Conservation (phyloP, 2,113 vertebrate species). For the Speoplatyrhinus poulsoni region DNA sequence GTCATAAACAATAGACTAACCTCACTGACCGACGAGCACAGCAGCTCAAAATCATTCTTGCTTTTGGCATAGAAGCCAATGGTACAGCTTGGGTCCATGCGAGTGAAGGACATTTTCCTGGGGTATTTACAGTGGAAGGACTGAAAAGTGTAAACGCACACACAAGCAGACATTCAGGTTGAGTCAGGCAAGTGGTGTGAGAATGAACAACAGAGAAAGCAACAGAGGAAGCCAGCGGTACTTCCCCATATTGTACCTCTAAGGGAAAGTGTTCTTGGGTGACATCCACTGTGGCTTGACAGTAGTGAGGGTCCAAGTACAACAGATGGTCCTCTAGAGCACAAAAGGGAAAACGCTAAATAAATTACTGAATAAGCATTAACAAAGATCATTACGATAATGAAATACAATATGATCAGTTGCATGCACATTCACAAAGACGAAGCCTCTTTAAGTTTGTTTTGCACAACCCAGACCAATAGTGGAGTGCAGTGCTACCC, state of each 20-base stretch:
- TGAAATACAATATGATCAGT: background rate
- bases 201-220: conserved; percentile 5
- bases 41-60: conserved; percentile 77
- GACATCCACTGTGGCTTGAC: conserved; percentile 83
- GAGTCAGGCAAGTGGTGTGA: background rate
- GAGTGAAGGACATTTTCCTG: conserved; percentile 83
- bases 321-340: conserved; percentile 83
- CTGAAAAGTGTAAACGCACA: conserved; percentile 53
- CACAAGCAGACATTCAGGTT: background rate
- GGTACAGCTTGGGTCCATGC: conserved; percentile 92
- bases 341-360: conserved; percentile 1
- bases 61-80: conserved; percentile 85
- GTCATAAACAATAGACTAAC: conserved; percentile 62
- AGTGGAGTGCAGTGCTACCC: too few relatives aligned
- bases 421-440: too few relatives aligned
- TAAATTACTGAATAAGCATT: background rate
- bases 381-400: background rate
- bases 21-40: conserved; percentile 75
- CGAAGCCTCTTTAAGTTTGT: too few relatives aligned
- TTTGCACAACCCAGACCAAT: too few relatives aligned
- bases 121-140: conserved; percentile 88
- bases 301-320: conserved; percentile 92
- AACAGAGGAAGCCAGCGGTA: background rate
- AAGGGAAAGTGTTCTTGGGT: conserved; percentile 78
- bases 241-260: conserved; percentile 71